Percentiles rank a stretch among this genome's conserved stretches.
Conservation (phyloP, 2,113 vertebrate genomes). For the Ursus arctos region DNA sequence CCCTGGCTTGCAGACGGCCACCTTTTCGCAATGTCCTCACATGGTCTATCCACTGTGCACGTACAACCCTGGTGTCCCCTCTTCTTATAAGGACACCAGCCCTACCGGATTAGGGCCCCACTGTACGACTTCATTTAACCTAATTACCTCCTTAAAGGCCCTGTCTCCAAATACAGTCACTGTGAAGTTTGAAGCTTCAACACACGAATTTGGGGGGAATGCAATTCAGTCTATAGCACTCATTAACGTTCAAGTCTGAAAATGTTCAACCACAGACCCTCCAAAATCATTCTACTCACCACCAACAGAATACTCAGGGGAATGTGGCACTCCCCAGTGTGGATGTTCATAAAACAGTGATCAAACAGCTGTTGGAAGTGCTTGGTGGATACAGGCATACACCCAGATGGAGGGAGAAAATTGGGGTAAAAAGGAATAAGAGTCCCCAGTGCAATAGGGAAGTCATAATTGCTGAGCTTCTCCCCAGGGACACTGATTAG, state of each 20-base stretch:
- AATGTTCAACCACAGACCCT: neutral
- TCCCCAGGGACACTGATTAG: conserved; percentile 9
- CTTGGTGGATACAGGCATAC: neutral
- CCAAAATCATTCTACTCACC: neutral
- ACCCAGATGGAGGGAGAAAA: neutral
- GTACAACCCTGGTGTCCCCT: neutral
- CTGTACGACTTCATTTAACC: neutral
- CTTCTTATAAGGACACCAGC: neutral
- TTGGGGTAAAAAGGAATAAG: neutral
- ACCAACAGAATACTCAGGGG: neutral
- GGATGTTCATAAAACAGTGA: fast-evolving
- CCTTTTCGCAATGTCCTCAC: fast-evolving
- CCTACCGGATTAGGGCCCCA: neutral
- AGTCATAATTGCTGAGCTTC: neutral
- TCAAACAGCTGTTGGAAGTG: neutral
- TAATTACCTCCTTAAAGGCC: neutral
- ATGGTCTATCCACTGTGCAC: neutral
- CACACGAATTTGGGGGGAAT: neutral
- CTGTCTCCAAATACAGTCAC: neutral
- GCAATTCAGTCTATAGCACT: neutral
- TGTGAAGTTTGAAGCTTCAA: neutral
- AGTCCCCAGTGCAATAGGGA: neutral
- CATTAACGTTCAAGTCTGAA: neutral
- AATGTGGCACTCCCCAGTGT: fast-evolving
- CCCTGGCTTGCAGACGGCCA: neutral